A percentile compares a stretch with the other conserved stretches of the same genome.
Evolutionary conservation across 2,888 invertebrate species (phyloP).

Genomic region (Stenchaetothrips biformis): DNA sequence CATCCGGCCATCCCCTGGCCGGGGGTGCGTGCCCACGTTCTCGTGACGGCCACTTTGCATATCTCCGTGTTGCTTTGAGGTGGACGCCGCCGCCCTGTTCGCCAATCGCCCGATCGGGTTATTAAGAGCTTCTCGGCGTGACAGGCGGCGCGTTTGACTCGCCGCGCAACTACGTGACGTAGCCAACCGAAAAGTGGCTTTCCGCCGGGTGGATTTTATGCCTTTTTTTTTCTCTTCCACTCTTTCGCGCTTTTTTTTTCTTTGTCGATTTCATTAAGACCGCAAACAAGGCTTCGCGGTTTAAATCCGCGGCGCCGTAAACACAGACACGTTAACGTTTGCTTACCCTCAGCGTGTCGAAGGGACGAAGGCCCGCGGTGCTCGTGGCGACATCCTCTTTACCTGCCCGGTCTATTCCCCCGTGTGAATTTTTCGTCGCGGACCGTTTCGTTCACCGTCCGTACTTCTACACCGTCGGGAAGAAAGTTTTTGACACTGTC

Average conservation of each 20-base stretch:
- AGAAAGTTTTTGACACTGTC: background rate
- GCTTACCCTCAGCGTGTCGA: too few species aligned
- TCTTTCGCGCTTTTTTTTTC: background rate
- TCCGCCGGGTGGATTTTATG: background rate
- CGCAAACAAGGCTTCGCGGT: background rate
- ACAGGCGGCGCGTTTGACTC: too few species aligned
- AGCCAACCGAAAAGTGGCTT: background rate
- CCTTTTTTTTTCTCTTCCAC: background rate
- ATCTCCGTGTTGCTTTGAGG: background rate
- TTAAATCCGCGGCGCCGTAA: conserved; percentile 2
- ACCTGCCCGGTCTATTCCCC: too few species aligned
- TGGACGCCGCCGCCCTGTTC: background rate
- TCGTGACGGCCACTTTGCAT: background rate
- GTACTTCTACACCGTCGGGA: background rate
- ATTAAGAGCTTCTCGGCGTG: background rate
- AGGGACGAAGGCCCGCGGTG: background rate
- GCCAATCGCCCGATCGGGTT: background rate
- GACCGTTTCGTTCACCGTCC: background rate
- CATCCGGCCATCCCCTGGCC: too few species aligned
- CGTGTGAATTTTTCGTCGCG: too few species aligned
- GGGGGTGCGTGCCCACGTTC: too few species aligned
- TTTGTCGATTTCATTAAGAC: background rate
- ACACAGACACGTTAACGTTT: background rate
- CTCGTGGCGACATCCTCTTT: background rate
- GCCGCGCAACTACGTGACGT: background rate